Evolutionary conservation across 2,797 vertebrate species (phyloP).

Genomic region (Gambelia wislizenii): DNA sequence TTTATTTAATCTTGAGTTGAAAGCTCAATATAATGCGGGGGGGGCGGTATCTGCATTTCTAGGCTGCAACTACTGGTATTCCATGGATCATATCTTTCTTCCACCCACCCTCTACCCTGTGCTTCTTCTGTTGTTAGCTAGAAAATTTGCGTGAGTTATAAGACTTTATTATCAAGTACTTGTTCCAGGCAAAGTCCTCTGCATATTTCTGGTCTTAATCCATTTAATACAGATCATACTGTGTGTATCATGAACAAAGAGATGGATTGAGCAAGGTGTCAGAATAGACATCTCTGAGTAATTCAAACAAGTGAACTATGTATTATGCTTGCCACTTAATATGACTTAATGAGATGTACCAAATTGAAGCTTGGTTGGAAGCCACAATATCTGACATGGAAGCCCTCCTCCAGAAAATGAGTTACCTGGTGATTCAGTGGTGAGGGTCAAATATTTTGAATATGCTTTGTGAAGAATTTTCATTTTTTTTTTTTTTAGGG

Average conservation of each 20-base stretch:
- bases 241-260: not conserved
- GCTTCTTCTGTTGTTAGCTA: not conserved
- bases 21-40: not conserved
- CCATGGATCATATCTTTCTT: not conserved
- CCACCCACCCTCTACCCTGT: too few species aligned
- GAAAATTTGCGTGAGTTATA: not conserved
- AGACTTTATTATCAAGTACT: not conserved
- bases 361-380: not conserved
- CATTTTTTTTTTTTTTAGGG: not conserved
- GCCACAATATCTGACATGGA: not conserved
- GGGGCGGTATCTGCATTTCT: not conserved
- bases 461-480: not conserved
- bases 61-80: not conserved
- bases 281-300: not conserved
- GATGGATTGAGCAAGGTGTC: too few species aligned
- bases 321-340: not conserved
- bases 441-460: not conserved
- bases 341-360: not conserved
- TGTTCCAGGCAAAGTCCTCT: not conserved
- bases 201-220: not conserved
- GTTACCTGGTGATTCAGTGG: not conserved
- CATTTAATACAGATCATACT: not conserved
- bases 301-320: not conserved
- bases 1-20: conserved; percentile 14
- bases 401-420: not conserved